Evolutionary conservation across 35 echinoderm and acorn worm species (phyloP).

Genomic region (Apostichopus californicus): DNA sequence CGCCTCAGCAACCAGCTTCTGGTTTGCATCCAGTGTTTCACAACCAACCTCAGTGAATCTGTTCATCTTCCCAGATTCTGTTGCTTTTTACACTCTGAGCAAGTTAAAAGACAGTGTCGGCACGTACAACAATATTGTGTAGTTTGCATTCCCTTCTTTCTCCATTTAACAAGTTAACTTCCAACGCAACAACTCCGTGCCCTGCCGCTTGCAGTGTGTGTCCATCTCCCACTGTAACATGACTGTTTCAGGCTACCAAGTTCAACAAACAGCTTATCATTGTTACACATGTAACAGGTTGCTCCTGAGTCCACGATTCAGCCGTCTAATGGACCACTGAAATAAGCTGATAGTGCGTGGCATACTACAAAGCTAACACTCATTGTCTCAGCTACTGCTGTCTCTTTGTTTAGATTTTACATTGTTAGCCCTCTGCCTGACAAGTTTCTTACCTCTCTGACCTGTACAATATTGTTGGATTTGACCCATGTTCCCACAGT

Average conservation of each 20-base stretch:
- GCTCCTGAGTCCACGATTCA: too few species aligned
- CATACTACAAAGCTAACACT: constrained; percentile 3
- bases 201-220: constrained; percentile 9
- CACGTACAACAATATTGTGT: constrained; percentile 5
- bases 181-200: not conserved
- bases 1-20: not conserved
- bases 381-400: not conserved
- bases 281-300: too few species aligned
- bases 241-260: too few species aligned
- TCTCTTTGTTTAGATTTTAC: not conserved
- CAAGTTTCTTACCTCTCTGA: not conserved
- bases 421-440: not conserved
- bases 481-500: not conserved
- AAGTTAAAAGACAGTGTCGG: not conserved
- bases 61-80: constrained; percentile 3
- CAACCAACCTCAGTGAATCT: not conserved
- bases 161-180: not conserved
- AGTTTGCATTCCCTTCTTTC: not conserved
- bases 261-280: too few species aligned
- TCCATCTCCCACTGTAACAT: constrained; percentile 26
- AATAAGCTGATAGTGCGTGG: not conserved
- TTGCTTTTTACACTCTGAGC: constrained; percentile 7
- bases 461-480: not conserved
- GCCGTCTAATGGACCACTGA: not conserved
- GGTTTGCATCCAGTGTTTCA: constrained; percentile 20